These are phyloP conservation scores for Scopus umbretta DNA, from an alignment of 2,113 vertebrate species.

Conservation along the genomic window DNA sequence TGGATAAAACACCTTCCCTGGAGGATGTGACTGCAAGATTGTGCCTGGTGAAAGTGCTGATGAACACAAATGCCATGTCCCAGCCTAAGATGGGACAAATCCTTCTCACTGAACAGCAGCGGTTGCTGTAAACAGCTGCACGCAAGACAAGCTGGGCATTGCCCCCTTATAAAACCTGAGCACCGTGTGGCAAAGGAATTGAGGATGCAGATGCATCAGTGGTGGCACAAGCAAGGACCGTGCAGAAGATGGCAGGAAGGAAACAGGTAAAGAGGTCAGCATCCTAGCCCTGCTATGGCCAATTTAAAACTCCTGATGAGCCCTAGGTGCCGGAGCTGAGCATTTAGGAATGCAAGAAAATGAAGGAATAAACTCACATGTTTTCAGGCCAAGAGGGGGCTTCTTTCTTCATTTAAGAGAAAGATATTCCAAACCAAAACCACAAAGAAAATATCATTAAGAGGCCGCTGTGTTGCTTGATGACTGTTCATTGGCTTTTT, in stretches of 20 bases:
- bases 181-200: neutral
- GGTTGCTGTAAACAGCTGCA: neutral
- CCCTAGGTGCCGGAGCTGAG: neutral
- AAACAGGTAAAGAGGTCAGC: neutral
- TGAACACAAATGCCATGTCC: fast-evolving
- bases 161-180: fast-evolving
- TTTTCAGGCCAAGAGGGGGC: neutral
- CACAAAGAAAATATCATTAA: slow-evolving; percentile 32
- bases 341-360: neutral
- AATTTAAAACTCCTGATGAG: neutral
- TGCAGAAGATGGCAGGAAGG: neutral
- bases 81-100: neutral
- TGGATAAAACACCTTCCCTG: neutral
- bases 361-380: neutral
- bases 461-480: neutral
- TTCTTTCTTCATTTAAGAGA: neutral
- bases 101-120: neutral
- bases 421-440: slow-evolving; percentile 39
- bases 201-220: fast-evolving
- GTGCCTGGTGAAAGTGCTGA: neutral
- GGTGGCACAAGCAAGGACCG: neutral
- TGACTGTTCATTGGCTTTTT: neutral
- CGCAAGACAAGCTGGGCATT: fast-evolving
- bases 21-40: neutral
- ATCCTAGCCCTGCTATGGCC: neutral